Conservation (phyloP, 2,888 invertebrate genomes). For the Dryobotodes eremita region DNA sequence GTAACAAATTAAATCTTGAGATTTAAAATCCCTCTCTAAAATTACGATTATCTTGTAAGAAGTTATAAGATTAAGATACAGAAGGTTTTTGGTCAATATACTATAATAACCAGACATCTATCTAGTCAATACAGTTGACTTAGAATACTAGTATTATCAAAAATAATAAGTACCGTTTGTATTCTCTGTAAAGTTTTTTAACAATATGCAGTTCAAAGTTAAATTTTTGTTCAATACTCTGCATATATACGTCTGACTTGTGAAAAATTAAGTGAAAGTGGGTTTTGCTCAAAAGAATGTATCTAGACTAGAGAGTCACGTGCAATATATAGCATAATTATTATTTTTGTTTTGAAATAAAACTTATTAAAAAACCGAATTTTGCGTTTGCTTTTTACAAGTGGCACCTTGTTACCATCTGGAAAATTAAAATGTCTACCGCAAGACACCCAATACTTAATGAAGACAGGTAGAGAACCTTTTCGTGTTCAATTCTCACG, state of each 20-base stretch:
- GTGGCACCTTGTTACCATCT: neutral
- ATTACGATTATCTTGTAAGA: conserved; percentile 28
- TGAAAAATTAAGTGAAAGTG: conserved; percentile 83
- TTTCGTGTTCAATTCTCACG: too few species aligned
- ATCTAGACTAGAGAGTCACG: conserved; percentile 84
- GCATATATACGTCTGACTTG: conserved; percentile 25
- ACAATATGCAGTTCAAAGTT: conserved; percentile 23
- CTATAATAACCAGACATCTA: conserved; percentile 1
- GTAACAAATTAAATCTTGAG: neutral
- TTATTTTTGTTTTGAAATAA: conserved; percentile 89
- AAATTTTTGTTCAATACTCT: conserved; percentile 32
- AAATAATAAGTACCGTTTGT: conserved; percentile 2
- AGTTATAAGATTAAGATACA: conserved; percentile 32
- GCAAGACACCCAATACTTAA: too few species aligned
- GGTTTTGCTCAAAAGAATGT: conserved; percentile 87
- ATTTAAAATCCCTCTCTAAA: conserved; percentile 10
- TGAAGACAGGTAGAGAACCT: too few species aligned
- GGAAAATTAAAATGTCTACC: neutral
- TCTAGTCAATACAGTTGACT: conserved; percentile 14
- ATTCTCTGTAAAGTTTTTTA: conserved; percentile 30
- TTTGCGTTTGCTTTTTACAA: conserved; percentile 49
- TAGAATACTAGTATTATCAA: conserved; percentile 16
- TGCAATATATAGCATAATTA: conserved; percentile 91
- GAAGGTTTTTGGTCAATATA: conserved; percentile 39
- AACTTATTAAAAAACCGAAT: conserved; percentile 81